Percentiles rank a stretch among this genome's conserved stretches.
phyloP scores from a whole-genome alignment of 2,797 vertebrate species.

The Gallirallus australis region DNA sequence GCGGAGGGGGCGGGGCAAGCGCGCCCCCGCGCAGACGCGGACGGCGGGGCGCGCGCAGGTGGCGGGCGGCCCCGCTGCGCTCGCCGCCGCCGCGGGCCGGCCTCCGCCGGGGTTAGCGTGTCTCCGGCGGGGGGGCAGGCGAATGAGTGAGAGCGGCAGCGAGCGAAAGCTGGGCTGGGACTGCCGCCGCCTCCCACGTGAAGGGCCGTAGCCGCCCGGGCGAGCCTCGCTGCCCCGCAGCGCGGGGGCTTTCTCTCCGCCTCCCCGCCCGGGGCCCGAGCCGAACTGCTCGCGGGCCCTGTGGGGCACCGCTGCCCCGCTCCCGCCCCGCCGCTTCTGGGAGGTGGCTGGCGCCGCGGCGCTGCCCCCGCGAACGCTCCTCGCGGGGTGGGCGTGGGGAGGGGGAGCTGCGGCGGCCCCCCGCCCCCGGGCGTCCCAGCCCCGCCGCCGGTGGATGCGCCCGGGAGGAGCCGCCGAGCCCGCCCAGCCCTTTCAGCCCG shows the following conservation, averaged over 20 bases:
- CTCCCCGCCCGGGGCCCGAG: background rate
- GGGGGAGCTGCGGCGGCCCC: background rate
- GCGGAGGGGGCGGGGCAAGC: background rate
- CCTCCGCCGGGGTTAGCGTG: background rate
- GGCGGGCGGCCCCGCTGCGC: background rate
- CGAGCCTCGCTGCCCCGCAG: background rate
- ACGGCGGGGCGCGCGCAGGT: background rate
- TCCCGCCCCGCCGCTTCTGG: background rate
- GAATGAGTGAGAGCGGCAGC: background rate
- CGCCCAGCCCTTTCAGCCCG: background rate
- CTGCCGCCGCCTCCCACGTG: background rate
- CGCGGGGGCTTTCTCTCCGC: background rate
- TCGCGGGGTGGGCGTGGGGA: background rate
- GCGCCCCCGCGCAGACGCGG: background rate
- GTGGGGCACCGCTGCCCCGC: background rate
- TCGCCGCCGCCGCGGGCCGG: background rate
- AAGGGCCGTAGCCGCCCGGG: background rate
- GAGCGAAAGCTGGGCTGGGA: background rate
- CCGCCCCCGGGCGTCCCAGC: background rate
- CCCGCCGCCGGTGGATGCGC: slow-evolving; percentile 17
- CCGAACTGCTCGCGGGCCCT: background rate
- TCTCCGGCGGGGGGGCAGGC: background rate
- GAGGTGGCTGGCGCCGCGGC: background rate
- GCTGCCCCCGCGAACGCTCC: background rate
- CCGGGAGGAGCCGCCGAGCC: slow-evolving; percentile 15